Conservation (phyloP, 2,113 vertebrate species). For the Micronycteris hirsuta region DNA sequence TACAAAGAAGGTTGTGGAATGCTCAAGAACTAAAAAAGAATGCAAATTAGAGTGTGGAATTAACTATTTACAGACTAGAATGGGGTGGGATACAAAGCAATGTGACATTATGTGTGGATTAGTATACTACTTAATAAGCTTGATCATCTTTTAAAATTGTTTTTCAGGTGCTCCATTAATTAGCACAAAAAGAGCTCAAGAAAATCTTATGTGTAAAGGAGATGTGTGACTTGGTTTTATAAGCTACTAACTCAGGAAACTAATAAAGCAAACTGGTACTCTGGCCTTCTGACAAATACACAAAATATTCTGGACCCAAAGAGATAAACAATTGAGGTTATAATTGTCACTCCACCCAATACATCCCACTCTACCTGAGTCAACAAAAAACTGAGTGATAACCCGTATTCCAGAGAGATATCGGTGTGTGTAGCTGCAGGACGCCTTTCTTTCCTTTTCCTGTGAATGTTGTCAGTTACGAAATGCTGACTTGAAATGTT, state of each 20-base stretch:
- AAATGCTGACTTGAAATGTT: slow-evolving; percentile 63
- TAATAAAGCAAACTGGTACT: neutral
- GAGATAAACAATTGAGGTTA: slow-evolving; percentile 35
- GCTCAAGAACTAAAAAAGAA: slow-evolving; percentile 19
- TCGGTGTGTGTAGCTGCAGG: slow-evolving; percentile 13
- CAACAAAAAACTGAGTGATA: slow-evolving; percentile 60
- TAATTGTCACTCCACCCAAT: slow-evolving; percentile 41
- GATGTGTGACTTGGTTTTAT: neutral
- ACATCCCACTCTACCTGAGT: slow-evolving; percentile 42
- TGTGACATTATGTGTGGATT: neutral
- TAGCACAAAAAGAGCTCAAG: neutral
- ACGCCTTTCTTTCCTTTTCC: slow-evolving; percentile 68
- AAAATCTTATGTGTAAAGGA: slow-evolving; percentile 2
- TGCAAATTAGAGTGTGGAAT: neutral
- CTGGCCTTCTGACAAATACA: neutral
- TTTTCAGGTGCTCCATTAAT: neutral
- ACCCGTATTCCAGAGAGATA: neutral
- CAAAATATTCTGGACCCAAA: neutral
- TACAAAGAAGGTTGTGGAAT: slow-evolving; percentile 6
- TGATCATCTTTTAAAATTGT: neutral
- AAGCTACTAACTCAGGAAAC: slow-evolving; percentile 24
- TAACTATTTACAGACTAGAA: neutral
- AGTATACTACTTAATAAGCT: neutral
- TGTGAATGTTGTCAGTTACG: slow-evolving; percentile 60
- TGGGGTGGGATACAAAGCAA: no score